phyloP scores from a whole-genome alignment of 2,888 invertebrate species.

The Coleophora deauratella region DNA sequence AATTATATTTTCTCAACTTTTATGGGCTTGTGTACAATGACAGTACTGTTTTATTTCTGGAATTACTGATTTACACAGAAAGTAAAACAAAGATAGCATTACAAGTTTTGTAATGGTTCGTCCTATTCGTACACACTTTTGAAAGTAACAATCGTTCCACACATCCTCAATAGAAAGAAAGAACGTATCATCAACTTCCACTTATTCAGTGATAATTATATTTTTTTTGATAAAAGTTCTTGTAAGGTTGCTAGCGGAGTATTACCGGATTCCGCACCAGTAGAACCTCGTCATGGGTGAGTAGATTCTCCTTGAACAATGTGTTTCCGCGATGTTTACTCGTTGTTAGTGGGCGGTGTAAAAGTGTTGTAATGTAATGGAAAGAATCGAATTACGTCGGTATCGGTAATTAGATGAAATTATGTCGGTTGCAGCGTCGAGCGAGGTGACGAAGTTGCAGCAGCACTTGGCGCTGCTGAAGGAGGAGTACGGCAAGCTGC shows the following conservation, averaged over 20 bases:
- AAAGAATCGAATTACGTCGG: slow-evolving; percentile 1
- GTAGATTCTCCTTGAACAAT: slow-evolving; percentile 29
- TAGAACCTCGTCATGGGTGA: slow-evolving; percentile 56
- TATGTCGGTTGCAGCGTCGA: slow-evolving; percentile 64
- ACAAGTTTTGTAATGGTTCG: no score
- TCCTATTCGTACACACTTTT: no score
- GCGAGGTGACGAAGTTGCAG: slow-evolving; percentile 80
- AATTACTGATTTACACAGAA: background rate
- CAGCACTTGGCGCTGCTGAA: slow-evolving; percentile 89
- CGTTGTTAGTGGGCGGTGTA: slow-evolving; percentile 55
- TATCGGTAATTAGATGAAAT: no score
- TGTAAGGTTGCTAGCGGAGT: slow-evolving; percentile 28
- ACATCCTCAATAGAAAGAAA: background rate
- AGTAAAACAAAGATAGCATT: background rate
- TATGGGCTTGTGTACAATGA: background rate
- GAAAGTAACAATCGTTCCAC: background rate
- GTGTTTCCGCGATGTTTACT: slow-evolving; percentile 25
- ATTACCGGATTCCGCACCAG: slow-evolving; percentile 21
- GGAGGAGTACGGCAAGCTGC: slow-evolving; percentile 93
- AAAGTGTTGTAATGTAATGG: background rate
- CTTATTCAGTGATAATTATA: slow-evolving; percentile 29
- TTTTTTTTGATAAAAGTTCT: slow-evolving; percentile 28
- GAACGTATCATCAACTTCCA: slow-evolving; percentile 29
- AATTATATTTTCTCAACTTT: no score
- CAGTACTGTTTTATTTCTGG: background rate